A percentile compares a stretch with the other conserved stretches of the same genome.
Conservation (phyloP, 2,888 invertebrate species). For the Diabrotica balteata region DNA sequence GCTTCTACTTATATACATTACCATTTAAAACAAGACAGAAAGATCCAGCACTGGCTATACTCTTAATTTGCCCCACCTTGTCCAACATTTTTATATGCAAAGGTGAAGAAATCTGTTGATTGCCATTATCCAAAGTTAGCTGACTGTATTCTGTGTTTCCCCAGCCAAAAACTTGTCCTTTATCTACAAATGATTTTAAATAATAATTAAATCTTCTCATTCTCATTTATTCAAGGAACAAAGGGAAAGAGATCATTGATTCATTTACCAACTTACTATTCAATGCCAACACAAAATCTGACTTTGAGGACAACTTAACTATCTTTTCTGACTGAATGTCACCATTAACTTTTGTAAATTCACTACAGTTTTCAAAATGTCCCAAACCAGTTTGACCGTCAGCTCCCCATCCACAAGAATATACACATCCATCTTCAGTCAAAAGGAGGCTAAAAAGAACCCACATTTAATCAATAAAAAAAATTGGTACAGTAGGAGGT, state of each 20-base stretch:
- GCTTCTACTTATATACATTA: constrained; percentile 50
- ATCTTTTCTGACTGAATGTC: constrained; percentile 85
- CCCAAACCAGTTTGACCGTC: constrained; percentile 94
- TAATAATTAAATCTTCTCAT: constrained; percentile 1
- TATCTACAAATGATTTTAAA: constrained; percentile 64
- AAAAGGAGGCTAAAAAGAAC: constrained; percentile 71
- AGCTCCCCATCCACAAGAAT: constrained; percentile 90
- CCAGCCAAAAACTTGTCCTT: constrained; percentile 95
- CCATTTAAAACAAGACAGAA: constrained; percentile 85
- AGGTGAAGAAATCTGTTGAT: constrained; percentile 79
- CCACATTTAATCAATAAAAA: no score
- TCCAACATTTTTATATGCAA: constrained; percentile 69
- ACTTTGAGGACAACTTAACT: constrained; percentile 78
- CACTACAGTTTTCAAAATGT: constrained; percentile 67
- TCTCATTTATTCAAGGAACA: no score
- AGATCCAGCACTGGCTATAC: constrained; percentile 86
- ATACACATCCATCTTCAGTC: constrained; percentile 81
- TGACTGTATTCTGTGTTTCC: constrained; percentile 95
- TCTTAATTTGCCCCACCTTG: constrained; percentile 76
- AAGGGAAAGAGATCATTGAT: no score
- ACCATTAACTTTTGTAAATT: constrained; percentile 73
- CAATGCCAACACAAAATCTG: constrained; percentile 88
- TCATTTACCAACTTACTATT: constrained; percentile 66
- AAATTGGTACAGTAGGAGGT: no score
- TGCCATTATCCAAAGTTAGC: constrained; percentile 65